These are phyloP conservation scores for Cotesia chilonis DNA, from an alignment of 1,140 invertebrate species.

Conservation along the genomic window DNA sequence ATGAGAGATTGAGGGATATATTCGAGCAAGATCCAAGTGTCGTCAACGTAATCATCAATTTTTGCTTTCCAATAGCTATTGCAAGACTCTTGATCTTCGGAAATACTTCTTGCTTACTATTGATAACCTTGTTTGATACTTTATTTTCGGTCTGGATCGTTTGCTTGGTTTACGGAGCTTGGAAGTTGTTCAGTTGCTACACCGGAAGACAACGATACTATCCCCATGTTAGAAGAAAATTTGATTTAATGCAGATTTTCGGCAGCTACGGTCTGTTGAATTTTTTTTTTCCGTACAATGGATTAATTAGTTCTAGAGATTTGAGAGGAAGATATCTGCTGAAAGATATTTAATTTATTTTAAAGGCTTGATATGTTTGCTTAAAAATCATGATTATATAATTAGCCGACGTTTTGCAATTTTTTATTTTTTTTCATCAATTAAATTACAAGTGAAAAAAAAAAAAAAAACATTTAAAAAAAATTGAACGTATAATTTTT, in stretches of 20 bases:
- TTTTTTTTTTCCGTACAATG: constrained; percentile 53
- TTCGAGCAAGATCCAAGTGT: constrained; percentile 39
- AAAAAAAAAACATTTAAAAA: no score
- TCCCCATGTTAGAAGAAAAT: constrained; percentile 40
- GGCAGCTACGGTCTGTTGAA: constrained; percentile 53
- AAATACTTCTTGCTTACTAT: constrained; percentile 44
- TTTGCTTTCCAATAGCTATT: constrained; percentile 52
- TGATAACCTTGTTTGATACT: constrained; percentile 48
- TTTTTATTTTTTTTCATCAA: no score
- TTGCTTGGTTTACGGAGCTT: constrained; percentile 45
- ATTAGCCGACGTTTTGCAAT: no score
- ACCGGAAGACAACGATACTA: constrained; percentile 48
- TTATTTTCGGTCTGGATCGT: constrained; percentile 47
- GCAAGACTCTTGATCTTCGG: constrained; percentile 41
- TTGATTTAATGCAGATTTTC: constrained; percentile 49
- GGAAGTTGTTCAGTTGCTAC: constrained; percentile 50
- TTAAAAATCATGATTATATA: background rate
- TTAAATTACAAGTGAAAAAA: no score
- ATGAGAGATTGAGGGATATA: constrained; percentile 46
- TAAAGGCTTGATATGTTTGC: background rate
- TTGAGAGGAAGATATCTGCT: constrained; percentile 48
- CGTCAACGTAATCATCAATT: constrained; percentile 49
- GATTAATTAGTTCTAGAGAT: constrained; percentile 47
- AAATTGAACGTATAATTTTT: no score
- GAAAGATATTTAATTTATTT: constrained; percentile 43